phyloP scores from a whole-genome alignment of 2,888 invertebrate genomes.

The Nemotelus nigrinus region DNA sequence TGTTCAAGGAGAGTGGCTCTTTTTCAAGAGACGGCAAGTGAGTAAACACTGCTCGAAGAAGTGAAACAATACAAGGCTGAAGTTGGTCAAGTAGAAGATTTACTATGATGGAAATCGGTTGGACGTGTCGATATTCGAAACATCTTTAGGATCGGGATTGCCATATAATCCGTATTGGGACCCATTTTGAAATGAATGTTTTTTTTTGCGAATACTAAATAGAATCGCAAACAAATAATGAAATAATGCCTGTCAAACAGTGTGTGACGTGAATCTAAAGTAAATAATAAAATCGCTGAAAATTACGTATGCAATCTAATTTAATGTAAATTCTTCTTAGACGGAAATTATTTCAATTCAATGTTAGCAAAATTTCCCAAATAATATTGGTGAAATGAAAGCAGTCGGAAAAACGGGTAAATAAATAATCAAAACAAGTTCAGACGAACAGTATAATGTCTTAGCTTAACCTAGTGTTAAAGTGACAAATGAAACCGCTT shows the following conservation, averaged over 20 bases:
- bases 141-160: no score
- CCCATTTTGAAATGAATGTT: no score
- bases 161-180: no score
- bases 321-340: background rate
- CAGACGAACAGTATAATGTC: no score
- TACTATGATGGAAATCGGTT: background rate
- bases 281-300: background rate
- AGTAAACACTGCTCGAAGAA: background rate
- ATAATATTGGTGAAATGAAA: conserved; percentile 32
- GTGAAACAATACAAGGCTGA: background rate
- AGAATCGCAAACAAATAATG: no score
- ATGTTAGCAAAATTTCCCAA: conserved; percentile 37
- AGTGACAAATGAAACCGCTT: no score
- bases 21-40: background rate
- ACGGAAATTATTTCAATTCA: conserved; percentile 16
- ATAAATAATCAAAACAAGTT: conserved; percentile 21
- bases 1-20: conserved; percentile 37
- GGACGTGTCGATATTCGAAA: background rate
- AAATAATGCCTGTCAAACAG: no score
- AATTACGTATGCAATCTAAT: background rate
- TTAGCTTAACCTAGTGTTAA: no score
- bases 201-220: no score
- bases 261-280: background rate
- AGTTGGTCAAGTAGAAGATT: background rate
- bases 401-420: conserved; percentile 43